phyloP scores from a whole-genome alignment of 1,140 invertebrate genomes.

The Trichogramma pretiosum region DNA sequence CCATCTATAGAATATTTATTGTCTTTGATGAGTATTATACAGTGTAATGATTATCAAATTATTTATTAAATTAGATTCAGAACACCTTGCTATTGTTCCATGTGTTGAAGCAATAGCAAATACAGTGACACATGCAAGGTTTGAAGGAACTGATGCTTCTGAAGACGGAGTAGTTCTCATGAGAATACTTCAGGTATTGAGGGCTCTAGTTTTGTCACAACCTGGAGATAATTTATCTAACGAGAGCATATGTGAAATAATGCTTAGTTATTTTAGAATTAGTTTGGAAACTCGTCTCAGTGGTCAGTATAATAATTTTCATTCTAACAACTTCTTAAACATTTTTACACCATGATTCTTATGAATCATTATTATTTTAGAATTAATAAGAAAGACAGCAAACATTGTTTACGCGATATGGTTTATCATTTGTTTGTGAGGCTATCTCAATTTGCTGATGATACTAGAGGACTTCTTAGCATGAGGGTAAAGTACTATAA shows the following conservation, averaged over 20 bases:
- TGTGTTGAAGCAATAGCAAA: conserved; percentile 91
- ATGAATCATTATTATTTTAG: conserved; percentile 42
- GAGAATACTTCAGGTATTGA: conserved; percentile 87
- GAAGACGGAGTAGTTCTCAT: conserved; percentile 93
- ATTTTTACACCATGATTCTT: not conserved
- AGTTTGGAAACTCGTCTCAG: conserved; percentile 90
- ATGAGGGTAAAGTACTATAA: conserved; percentile 38
- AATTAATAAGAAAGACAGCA: conserved; percentile 79
- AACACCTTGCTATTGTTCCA: conserved; percentile 61
- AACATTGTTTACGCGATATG: conserved; percentile 90
- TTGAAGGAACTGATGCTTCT: conserved; percentile 87
- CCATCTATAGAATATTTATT: not conserved
- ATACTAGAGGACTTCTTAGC: conserved; percentile 36
- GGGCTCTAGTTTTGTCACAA: conserved; percentile 79
- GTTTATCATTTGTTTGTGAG: conserved; percentile 87
- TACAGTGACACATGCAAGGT: conserved; percentile 91
- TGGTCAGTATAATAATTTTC: conserved; percentile 49
- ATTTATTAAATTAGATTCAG: conserved; percentile 55
- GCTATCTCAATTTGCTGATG: conserved; percentile 77
- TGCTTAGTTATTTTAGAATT: conserved; percentile 94
- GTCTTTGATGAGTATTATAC: not conserved
- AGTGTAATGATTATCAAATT: not conserved
- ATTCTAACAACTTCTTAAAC: not conserved
- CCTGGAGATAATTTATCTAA: conserved; percentile 84
- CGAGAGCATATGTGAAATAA: conserved; percentile 94